A percentile compares a stretch with the other conserved stretches of the same genome.
phyloP scores from a whole-genome alignment of 2,888 invertebrate genomes.

The Diploptera punctata region DNA sequence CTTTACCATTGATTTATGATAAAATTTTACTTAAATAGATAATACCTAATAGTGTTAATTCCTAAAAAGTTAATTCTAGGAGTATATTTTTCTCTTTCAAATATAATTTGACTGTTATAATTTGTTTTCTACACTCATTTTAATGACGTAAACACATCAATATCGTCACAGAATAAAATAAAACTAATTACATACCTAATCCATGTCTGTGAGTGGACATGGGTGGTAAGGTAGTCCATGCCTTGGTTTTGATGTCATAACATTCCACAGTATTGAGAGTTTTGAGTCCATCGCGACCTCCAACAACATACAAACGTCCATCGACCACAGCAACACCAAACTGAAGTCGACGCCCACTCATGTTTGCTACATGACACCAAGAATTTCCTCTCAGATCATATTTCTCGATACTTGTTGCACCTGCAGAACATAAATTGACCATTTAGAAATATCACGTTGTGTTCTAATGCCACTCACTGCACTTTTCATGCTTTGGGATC shows the following conservation, averaged over 20 bases:
- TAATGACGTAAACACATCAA: not conserved
- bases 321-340: slow-evolving; percentile 90
- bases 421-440: slow-evolving; percentile 59
- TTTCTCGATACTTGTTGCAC: slow-evolving; percentile 88
- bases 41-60: too few relatives aligned
- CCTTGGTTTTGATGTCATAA: slow-evolving; percentile 79
- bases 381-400: slow-evolving; percentile 83
- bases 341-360: slow-evolving; percentile 84
- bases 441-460: too few relatives aligned
- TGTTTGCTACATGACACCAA: slow-evolving; percentile 78
- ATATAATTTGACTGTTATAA: too few relatives aligned
- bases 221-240: slow-evolving; percentile 81
- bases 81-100: too few relatives aligned
- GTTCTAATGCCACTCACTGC: too few relatives aligned
- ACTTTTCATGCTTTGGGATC: too few relatives aligned
- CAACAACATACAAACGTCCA: slow-evolving; percentile 84
- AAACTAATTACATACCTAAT: slow-evolving; percentile 49
- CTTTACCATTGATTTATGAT: too few relatives aligned
- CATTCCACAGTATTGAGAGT: slow-evolving; percentile 93
- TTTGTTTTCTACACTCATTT: too few relatives aligned
- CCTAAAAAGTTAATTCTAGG: too few relatives aligned
- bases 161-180: too few relatives aligned
- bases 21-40: too few relatives aligned
- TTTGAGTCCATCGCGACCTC: slow-evolving; percentile 92
- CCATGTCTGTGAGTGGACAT: slow-evolving; percentile 85